These are phyloP conservation scores for Anarsia innoxiella DNA, from an alignment of 2,888 invertebrate species.

Conservation along the genomic window DNA sequence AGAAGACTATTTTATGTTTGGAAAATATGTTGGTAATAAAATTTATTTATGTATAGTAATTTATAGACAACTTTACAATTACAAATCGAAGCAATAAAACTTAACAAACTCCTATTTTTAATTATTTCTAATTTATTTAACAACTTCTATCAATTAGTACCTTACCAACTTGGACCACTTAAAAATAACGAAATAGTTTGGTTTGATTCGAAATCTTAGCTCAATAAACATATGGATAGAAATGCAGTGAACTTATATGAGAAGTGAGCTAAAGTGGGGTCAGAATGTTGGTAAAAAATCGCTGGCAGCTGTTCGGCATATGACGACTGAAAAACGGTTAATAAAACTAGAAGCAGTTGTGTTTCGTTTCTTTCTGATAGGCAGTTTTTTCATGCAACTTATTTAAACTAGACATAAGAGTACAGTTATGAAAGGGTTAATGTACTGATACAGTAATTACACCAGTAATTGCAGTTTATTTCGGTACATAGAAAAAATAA, in stretches of 20 bases:
- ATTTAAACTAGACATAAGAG: no score
- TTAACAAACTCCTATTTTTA: no score
- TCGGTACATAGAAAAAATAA: no score
- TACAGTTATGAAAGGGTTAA: no score
- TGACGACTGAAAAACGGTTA: slow-evolving; percentile 50
- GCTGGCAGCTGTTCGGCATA: slow-evolving; percentile 67
- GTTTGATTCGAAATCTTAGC: not conserved
- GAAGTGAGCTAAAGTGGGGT: slow-evolving; percentile 47
- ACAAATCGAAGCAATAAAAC: no score
- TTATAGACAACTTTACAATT: no score
- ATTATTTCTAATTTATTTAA: slow-evolving; percentile 6
- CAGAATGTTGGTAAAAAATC: slow-evolving; percentile 67
- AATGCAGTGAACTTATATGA: slow-evolving; percentile 1
- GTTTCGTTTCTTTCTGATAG: not conserved
- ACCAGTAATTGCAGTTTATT: no score
- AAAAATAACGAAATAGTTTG: slow-evolving; percentile 6
- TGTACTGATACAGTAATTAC: no score
- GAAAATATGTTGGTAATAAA: no score
- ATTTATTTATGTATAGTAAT: no score
- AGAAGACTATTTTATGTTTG: no score
- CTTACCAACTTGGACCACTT: no score
- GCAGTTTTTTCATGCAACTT: not conserved
- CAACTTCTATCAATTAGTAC: slow-evolving; percentile 8
- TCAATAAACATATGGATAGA: not conserved
- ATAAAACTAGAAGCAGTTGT: slow-evolving; percentile 29